Evolutionary conservation across 2,888 invertebrate genomes (phyloP), one percentile per base, ranked within the genome.

Genomic region (Drosophila paranaensis): DNA sequence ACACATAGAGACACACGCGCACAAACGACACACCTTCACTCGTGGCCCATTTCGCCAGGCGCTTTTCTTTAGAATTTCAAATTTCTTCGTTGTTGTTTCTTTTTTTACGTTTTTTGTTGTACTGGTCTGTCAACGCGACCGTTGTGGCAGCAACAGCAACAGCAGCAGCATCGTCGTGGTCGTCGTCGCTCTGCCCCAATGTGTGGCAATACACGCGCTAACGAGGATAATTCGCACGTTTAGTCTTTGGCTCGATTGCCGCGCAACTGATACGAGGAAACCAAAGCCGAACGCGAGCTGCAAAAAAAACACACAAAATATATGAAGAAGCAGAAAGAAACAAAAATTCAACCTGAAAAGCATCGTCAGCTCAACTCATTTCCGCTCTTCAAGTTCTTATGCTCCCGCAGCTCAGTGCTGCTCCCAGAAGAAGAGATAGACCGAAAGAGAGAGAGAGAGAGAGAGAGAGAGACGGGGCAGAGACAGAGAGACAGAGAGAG

Each of bases 191-290:
- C 68, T 60, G 48, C 60, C 51, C 39, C 50, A 57, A 39, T 60
- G 64, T 61, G 63, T 37, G 43, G 43, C 48, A 54, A 54, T 40
- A 51, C 50, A 60, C 30, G 10, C 39, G 56, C 63, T 60, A 37
- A 65, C 82, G 82, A 81, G 71, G 65, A 71, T 77, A 66, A 74
- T 80, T 84, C 73, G 78, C 81, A 86, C 90, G 88, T 90, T 87
- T 84, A 61, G 64, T 79, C 88, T 74, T 75, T 68, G 77, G 77
- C 82, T 73, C 77, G 77, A 69, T 77, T 78, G 79, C 87, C 84
- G 79, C 82, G 73, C 81, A 77, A 88, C 88, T 88, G 66, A 90
- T 72, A 62, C 53, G 39, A 56, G 74, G 65, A 65, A 71, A 53
- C 60, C 58, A 54, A 66, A 73, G 68, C 77, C 72, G 62, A 79